These are phyloP conservation scores for Urocolius indicus DNA, from an alignment of 2,113 vertebrate species.

Conservation along the genomic window DNA sequence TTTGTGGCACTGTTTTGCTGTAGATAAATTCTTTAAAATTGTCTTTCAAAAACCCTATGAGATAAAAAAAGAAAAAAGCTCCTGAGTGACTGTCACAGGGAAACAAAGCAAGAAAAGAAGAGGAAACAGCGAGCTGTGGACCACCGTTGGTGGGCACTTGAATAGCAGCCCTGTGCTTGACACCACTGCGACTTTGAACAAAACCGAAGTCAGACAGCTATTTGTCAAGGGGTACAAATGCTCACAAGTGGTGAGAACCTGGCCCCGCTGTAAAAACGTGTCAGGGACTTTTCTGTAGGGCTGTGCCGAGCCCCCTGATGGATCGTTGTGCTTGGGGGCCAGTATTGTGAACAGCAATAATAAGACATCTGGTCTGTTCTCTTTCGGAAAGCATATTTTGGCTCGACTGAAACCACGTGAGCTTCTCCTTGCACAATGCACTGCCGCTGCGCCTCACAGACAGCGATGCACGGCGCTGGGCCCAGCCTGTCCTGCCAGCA, in stretches of 20 bases:
- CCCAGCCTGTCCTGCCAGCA: neutral
- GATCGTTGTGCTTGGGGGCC: constrained; percentile 11
- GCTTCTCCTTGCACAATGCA: neutral
- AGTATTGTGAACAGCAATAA: constrained; percentile 57
- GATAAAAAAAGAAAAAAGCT: neutral
- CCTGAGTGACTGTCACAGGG: neutral
- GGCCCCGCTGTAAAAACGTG: constrained; percentile 30
- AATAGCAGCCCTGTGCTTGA: constrained; percentile 57
- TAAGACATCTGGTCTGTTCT: constrained; percentile 66
- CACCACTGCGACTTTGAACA: constrained; percentile 40
- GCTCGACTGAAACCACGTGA: neutral
- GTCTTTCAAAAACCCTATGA: neutral
- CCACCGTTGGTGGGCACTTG: constrained; percentile 61
- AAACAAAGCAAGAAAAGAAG: constrained; percentile 56
- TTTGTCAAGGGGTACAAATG: constrained; percentile 65
- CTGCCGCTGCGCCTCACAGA: neutral
- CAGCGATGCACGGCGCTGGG: neutral
- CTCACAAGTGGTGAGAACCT: constrained; percentile 55
- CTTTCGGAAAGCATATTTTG: constrained; percentile 21
- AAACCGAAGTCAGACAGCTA: constrained; percentile 57
- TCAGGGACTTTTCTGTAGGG: constrained; percentile 26
- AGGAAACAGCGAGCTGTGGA: constrained; percentile 2
- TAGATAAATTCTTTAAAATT: neutral
- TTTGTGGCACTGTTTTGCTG: neutral
- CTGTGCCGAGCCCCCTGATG: constrained; percentile 31